Conservation (phyloP, 1,140 invertebrate species). For the Drosophila ogumai region DNA sequence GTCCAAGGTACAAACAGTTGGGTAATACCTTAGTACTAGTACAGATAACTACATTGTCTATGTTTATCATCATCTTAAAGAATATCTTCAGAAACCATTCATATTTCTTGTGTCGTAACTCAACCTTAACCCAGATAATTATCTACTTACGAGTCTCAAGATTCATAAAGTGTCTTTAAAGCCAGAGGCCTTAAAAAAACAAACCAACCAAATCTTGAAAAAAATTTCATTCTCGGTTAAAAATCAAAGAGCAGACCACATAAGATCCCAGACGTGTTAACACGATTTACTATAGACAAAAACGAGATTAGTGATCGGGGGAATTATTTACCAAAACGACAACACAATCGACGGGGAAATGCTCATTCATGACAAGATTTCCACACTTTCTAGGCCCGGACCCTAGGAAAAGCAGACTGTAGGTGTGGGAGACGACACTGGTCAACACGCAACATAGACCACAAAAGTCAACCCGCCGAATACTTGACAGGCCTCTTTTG, state of each 20-base stretch:
- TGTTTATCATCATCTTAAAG: slow-evolving; percentile 8
- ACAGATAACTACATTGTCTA: slow-evolving; percentile 18
- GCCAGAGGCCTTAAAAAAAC: slow-evolving; percentile 28
- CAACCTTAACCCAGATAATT: slow-evolving; percentile 51
- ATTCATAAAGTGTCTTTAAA: slow-evolving; percentile 5
- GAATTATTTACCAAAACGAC: slow-evolving; percentile 70
- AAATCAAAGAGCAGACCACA: slow-evolving; percentile 10
- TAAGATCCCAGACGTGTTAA: slow-evolving; percentile 42
- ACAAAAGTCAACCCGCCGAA: slow-evolving; percentile 69
- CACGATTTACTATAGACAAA: slow-evolving; percentile 43
- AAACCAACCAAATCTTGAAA: slow-evolving; percentile 10
- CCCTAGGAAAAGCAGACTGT: slow-evolving; percentile 30
- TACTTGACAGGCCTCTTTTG: slow-evolving; percentile 54
- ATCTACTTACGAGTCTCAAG: slow-evolving; percentile 19
- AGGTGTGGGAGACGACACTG: slow-evolving; percentile 59
- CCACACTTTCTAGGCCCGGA: slow-evolving; percentile 58
- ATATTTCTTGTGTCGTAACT: slow-evolving; percentile 26
- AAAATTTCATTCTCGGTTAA: slow-evolving; percentile 27
- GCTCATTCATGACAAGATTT: slow-evolving; percentile 74
- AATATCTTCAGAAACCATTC: slow-evolving; percentile 15
- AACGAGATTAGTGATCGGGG: slow-evolving; percentile 15
- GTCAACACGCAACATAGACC: slow-evolving; percentile 48
- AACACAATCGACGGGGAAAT: slow-evolving; percentile 63
- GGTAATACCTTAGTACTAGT: slow-evolving; percentile 1
- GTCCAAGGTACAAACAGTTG: slow-evolving; percentile 5